Evolutionary conservation across 2,888 invertebrate genomes (phyloP).

Genomic region (Apotomis capreana): DNA sequence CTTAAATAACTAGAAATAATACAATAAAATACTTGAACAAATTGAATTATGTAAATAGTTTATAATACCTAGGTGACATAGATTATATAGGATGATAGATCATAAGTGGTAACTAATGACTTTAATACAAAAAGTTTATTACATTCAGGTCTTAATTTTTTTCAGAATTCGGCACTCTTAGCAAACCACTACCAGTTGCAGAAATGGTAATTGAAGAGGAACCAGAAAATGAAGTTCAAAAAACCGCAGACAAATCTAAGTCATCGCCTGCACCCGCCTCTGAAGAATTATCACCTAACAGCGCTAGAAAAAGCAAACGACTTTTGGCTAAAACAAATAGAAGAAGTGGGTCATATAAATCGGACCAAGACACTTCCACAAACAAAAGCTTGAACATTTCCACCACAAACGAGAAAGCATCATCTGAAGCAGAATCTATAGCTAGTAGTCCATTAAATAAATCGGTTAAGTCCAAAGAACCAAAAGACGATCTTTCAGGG

Average conservation of each 20-base stretch:
- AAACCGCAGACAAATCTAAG: constrained; percentile 41
- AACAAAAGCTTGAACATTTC: constrained; percentile 26
- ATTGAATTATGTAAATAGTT: no score
- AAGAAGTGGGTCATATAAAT: constrained; percentile 45
- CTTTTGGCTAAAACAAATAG: constrained; percentile 51
- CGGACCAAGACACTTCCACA: constrained; percentile 42
- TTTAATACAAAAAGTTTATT: no score
- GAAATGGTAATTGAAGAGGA: constrained; percentile 60
- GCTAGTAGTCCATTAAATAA: not conserved
- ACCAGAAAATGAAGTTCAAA: constrained; percentile 53
- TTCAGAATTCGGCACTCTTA: constrained; percentile 20
- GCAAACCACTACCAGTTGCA: constrained; percentile 28
- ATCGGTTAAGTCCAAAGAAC: constrained; percentile 24
- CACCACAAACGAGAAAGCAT: not conserved
- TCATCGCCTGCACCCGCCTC: constrained; percentile 38
- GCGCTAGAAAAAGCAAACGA: constrained; percentile 50
- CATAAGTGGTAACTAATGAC: no score
- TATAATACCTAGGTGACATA: no score
- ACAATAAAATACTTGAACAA: no score
- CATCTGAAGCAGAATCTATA: constrained; percentile 20
- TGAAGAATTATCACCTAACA: constrained; percentile 44
- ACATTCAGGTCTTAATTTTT: not conserved
- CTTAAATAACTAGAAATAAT: no score
- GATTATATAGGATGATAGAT: no score
- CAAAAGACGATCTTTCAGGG: constrained; percentile 47